Evolutionary conservation across 1,140 invertebrate genomes (phyloP), one percentile per base, ranked within the genome.

Genomic region (Telenomus remus): DNA sequence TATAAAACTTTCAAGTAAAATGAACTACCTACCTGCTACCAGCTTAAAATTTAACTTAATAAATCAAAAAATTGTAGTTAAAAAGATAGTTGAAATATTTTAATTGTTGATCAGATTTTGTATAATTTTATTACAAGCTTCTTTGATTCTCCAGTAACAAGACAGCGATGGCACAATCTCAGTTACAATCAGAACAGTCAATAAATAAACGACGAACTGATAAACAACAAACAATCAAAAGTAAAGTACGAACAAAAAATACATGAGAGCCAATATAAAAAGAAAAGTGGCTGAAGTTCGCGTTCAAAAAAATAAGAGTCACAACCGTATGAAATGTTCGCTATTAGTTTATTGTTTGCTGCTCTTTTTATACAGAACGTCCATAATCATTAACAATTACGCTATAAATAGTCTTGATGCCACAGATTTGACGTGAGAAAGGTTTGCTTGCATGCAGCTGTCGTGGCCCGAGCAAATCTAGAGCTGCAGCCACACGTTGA

Each of bases 331-430:
- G 55, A 76, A 79, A 82, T 84, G 79, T 79, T 79, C 59, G 66
- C 72, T 81, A 81, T 60, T 81, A 69, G 83, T 84, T 86, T 86
- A 84, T 84, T 87, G 72, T 86, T 72, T 82, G 69, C 78, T 80
- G 79, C 76, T 81, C 69, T 75, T 81, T 10, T 79, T 72, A 82
- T 86, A 86, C 83, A 86, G 82, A 87, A 85, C 78, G 80, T 82
- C 79, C 80, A 80, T 81, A 84, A 81, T 85, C 61, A 70, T 69
- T 76, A 79, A 82, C 76, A 80, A 81, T 85, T 80, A 84, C 79
- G 79, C 80, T 86, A 86, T 82, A 76, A 79, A 85, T 86, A 83
- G 79, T 85, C 70, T 80, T 44, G 35, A 59, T 59, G 50, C 63
- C 53, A 51, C 57, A 50, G 35, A 53, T 68, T 37, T 14, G 57